Evolutionary conservation across 2,888 invertebrate species (phyloP).

Genomic region (Cerastis leucographa): DNA sequence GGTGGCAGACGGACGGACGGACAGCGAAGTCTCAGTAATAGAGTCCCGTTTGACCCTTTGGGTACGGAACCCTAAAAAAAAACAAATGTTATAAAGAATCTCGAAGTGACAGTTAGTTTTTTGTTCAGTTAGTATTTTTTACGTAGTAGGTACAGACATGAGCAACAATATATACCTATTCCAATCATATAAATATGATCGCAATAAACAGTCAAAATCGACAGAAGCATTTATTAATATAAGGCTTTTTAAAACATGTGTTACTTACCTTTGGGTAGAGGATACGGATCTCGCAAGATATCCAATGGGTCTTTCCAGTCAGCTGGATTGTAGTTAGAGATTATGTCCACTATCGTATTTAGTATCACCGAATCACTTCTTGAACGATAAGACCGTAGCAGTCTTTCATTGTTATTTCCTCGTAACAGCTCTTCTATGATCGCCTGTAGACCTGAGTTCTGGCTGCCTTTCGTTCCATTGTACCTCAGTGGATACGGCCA

Average conservation of each 20-base stretch:
- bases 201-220: background rate
- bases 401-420: slow-evolving; percentile 58
- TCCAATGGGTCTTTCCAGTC: slow-evolving; percentile 83
- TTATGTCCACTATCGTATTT: slow-evolving; percentile 83
- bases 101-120: too few relatives aligned
- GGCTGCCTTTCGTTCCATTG: slow-evolving; percentile 63
- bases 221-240: background rate
- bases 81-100: too few relatives aligned
- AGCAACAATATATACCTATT: background rate
- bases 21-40: too few relatives aligned
- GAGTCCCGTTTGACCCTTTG: too few relatives aligned
- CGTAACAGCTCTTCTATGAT: slow-evolving; percentile 40
- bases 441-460: slow-evolving; percentile 45
- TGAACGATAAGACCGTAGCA: slow-evolving; percentile 76
- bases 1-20: too few relatives aligned
- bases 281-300: slow-evolving; percentile 85
- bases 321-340: slow-evolving; percentile 76
- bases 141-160: background rate
- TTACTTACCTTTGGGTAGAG: slow-evolving; percentile 86
- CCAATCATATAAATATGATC: background rate
- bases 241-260: background rate
- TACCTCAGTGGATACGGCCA: slow-evolving; percentile 78
- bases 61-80: too few relatives aligned
- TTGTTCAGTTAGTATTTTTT: background rate
- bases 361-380: slow-evolving; percentile 78